Evolutionary conservation across 1,140 invertebrate genomes (phyloP).

Genomic region (Drosophila asahinai): DNA sequence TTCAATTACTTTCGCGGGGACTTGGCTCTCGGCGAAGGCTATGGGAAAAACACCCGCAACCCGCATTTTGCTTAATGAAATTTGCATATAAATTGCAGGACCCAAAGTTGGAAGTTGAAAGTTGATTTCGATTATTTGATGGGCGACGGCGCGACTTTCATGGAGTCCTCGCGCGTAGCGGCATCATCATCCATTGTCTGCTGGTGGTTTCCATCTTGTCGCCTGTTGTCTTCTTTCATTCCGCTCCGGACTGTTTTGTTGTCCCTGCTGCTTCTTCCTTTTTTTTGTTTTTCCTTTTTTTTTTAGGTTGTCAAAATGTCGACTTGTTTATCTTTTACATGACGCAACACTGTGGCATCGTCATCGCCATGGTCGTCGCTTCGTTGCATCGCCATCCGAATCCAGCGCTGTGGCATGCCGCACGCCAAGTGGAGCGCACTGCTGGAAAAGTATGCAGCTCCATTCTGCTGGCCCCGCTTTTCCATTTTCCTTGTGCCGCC

Average conservation of each 20-base stretch:
- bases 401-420: constrained; percentile 42
- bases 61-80: constrained; percentile 75
- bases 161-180: constrained; percentile 42
- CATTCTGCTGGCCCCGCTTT: constrained; percentile 19
- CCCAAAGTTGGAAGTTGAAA: constrained; percentile 66
- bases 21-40: constrained; percentile 34
- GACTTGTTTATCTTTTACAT: constrained; percentile 78
- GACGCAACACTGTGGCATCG: constrained; percentile 52
- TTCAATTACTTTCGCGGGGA: constrained; percentile 67
- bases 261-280: not conserved
- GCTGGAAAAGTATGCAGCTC: constrained; percentile 73
- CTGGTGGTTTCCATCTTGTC: constrained; percentile 26
- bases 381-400: constrained; percentile 38
- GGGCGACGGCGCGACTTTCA: constrained; percentile 53
- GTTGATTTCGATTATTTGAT: constrained; percentile 82
- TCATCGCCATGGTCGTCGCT: constrained; percentile 24
- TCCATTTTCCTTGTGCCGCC: not conserved
- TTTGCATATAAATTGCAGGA: constrained; percentile 81
- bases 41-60: constrained; percentile 16
- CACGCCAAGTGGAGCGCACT: constrained; percentile 50
- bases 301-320: constrained; percentile 76
- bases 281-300: constrained; percentile 10
- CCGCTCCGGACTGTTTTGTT: constrained; percentile 7
- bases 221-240: constrained; percentile 31
- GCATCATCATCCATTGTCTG: constrained; percentile 38